Evolutionary conservation across 2,113 vertebrate species (phyloP), one percentile per base, ranked within the genome.

Genomic region (Microcebus murinus): DNA sequence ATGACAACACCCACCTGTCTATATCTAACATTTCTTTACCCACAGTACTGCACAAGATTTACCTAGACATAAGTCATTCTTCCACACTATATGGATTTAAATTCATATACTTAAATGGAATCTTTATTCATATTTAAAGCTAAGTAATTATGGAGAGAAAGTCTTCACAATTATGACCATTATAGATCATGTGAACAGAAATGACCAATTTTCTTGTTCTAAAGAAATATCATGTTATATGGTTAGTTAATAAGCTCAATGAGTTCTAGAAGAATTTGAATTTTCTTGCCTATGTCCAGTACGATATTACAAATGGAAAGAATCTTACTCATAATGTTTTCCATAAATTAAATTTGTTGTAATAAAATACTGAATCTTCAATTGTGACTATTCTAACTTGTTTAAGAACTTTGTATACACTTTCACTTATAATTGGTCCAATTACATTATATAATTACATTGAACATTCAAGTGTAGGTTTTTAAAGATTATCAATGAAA

Each of bases 1-100:
- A 39, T 80, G 77, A 86, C 48, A 89, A 93, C 25, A 59, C 5
- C 29, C 50, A 94, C 77, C 90, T 97, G 92, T 82, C 45, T 13
- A 52, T 17, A 31, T 15, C 29, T 90, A 70, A 55, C 2, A 2
- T 42, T 87, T 80, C 48, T 42, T 87, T 76, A 29, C 20, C 27
- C 5, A 63, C 1, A 42, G 42, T 77, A 77, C 10, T 39, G 5
- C 27, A 77, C 0, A 71, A 1, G 25, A 45, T 50, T 81, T 34
- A 94, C 3, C 18, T 57, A 76, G 31, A 59, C 17, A 86, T 3
- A 34, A 90, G 31, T 82, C 59, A 79, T 45, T 88, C 5, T 45
- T 73, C 42, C 23, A 65, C 21, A 25, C 14, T 73, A 39, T 29
- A 15, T 27, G 13, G 2, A 90, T 92, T 81, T 85, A 96, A 88